Conservation (phyloP, 2,113 vertebrate genomes). For the Sceloporus undulatus region DNA sequence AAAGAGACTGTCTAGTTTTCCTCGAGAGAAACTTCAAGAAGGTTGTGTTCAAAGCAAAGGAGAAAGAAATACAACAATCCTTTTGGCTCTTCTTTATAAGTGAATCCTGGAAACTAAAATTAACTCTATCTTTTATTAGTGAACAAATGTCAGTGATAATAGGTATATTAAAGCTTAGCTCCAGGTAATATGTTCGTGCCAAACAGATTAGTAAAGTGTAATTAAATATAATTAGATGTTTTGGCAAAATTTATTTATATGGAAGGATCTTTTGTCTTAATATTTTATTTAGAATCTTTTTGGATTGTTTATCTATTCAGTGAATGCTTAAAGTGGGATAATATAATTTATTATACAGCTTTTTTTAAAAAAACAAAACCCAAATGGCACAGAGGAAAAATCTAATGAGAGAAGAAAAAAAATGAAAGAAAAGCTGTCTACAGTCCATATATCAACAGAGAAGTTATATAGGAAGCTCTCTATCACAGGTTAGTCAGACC, state of each 20-base stretch:
- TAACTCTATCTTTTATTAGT: constrained; percentile 23
- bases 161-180: not conserved
- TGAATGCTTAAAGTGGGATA: not conserved
- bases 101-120: constrained; percentile 37
- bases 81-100: not conserved
- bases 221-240: not conserved
- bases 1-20: not conserved
- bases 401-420: not conserved
- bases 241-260: constrained; percentile 21
- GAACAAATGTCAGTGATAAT: not conserved
- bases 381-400: not conserved
- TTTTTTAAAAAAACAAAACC: too few relatives aligned
- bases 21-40: not conserved
- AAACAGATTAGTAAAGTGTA: not conserved
- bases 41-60: not conserved
- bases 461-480: not conserved
- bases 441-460: not conserved
- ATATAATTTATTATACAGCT: not conserved
- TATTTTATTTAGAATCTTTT: constrained; percentile 1
- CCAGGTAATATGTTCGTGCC: not conserved
- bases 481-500: not conserved
- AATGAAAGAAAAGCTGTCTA: not conserved
- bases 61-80: not conserved
- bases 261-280: not conserved
- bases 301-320: not conserved